These are phyloP conservation scores for Gila robusta DNA, from an alignment of 2,797 vertebrate genomes.

Conservation along the genomic window DNA sequence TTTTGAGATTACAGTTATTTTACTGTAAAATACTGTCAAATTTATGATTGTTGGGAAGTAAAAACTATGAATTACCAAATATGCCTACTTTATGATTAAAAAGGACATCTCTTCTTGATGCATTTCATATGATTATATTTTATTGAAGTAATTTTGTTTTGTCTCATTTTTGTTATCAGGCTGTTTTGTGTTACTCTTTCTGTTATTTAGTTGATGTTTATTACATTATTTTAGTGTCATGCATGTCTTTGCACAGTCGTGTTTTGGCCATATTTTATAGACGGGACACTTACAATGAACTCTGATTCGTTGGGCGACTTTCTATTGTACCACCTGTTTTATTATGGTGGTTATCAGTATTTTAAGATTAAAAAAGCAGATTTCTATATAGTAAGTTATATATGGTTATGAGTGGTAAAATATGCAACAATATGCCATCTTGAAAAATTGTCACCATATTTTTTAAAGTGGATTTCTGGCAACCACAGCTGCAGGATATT, in stretches of 20 bases:
- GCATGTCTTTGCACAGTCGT: neutral
- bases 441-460: neutral
- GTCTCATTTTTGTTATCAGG: neutral
- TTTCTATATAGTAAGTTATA: neutral
- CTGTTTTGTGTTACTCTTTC: neutral
- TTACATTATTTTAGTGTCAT: neutral
- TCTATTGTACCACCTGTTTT: neutral
- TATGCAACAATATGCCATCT: neutral
- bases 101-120: neutral
- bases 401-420: neutral
- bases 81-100: neutral
- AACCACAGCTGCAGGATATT: no score
- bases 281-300: neutral
- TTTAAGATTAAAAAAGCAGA: neutral
- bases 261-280: neutral
- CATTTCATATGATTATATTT: neutral
- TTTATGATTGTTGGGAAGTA: neutral
- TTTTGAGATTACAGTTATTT: neutral
- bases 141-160: neutral
- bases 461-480: no score
- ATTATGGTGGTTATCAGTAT: neutral
- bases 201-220: neutral
- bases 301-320: neutral
- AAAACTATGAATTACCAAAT: neutral
- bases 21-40: neutral